These are phyloP conservation scores for Caenorhabditis plicata DNA, from an alignment of 2,888 invertebrate genomes.

Conservation along the genomic window DNA sequence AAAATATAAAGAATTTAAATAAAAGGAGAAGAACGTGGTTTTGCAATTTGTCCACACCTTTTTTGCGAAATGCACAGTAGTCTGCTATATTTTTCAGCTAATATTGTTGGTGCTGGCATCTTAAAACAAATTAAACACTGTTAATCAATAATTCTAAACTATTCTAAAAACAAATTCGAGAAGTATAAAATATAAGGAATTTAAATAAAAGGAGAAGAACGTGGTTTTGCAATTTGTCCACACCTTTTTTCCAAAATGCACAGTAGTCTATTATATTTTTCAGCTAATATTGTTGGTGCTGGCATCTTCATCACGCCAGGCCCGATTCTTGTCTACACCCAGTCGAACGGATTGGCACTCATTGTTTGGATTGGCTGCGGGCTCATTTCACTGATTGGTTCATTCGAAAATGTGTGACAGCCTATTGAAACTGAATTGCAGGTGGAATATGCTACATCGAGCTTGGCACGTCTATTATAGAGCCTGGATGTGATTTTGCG, in stretches of 20 bases:
- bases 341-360: conserved; percentile 77
- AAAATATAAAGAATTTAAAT: too few relatives aligned
- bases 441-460: conserved; percentile 83
- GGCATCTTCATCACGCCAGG: conserved; percentile 58
- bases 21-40: too few relatives aligned
- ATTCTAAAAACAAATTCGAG: too few relatives aligned
- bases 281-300: conserved; percentile 55
- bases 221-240: too few relatives aligned
- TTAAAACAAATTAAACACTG: too few relatives aligned
- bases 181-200: too few relatives aligned
- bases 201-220: background rate
- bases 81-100: too few relatives aligned
- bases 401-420: background rate
- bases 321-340: conserved; percentile 52
- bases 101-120: too few relatives aligned
- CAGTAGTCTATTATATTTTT: conserved; percentile 2
- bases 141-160: too few relatives aligned
- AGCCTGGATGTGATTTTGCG: conserved; percentile 63
- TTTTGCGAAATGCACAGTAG: too few relatives aligned
- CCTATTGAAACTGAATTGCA: conserved; percentile 6
- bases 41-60: too few relatives aligned
- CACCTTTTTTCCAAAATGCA: background rate
- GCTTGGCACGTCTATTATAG: conserved; percentile 80
- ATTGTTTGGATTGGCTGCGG: conserved; percentile 80
- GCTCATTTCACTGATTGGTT: conserved; percentile 78